A percentile compares a stretch with the other conserved stretches of the same genome.
These are phyloP conservation scores for Agonum fuliginosum DNA, from an alignment of 2,888 invertebrate genomes.

Conservation along the genomic window DNA sequence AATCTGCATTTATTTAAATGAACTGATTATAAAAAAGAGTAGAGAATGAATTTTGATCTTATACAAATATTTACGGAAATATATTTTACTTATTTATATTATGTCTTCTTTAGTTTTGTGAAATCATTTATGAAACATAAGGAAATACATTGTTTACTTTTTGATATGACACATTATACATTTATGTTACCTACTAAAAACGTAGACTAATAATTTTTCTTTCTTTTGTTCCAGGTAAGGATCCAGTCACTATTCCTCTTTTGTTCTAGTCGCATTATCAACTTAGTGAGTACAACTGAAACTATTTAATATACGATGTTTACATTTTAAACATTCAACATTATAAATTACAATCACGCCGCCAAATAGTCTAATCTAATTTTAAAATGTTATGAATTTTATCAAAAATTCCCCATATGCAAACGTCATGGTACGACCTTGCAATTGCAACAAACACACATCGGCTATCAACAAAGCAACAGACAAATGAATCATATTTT, in stretches of 20 bases:
- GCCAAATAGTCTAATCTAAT: background rate
- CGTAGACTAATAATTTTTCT: no score
- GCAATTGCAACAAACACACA: no score
- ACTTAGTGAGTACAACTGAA: background rate
- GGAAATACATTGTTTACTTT: no score
- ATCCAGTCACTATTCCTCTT: background rate
- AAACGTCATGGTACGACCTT: background rate
- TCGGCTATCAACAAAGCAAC: background rate
- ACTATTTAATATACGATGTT: no score
- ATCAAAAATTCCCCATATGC: background rate
- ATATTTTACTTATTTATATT: no score
- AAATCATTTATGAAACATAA: no score
- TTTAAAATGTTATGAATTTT: background rate
- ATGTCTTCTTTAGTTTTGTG: no score
- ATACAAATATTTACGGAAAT: no score
- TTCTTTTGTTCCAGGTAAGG: conserved; percentile 20
- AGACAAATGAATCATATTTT: background rate
- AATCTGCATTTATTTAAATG: no score
- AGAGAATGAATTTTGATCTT: no score
- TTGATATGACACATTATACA: no score
- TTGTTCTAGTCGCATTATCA: background rate
- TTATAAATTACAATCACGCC: background rate
- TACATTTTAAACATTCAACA: background rate
- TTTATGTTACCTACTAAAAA: background rate
- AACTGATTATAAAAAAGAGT: no score